These are phyloP conservation scores for Lamellibrachia columna DNA, from an alignment of 2,888 invertebrate species.

Conservation along the genomic window DNA sequence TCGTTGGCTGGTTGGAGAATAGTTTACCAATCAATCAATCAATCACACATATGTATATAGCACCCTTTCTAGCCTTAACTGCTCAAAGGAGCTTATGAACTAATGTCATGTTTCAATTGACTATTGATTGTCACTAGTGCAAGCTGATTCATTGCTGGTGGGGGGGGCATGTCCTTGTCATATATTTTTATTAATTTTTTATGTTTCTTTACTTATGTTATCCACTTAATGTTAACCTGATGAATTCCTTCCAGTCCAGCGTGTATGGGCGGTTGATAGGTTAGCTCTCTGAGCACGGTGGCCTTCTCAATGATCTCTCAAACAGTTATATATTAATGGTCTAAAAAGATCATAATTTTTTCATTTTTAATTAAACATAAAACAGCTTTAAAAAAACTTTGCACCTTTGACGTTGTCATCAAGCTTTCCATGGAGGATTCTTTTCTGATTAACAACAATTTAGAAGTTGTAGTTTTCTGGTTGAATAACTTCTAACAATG, in stretches of 20 bases:
- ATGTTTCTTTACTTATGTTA: background rate
- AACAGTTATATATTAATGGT: background rate
- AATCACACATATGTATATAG: no score
- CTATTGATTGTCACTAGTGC: background rate
- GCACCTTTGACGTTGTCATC: background rate
- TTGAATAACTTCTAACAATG: background rate
- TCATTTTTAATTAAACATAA: background rate
- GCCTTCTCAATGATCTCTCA: background rate
- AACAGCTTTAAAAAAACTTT: background rate
- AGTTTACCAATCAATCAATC: background rate
- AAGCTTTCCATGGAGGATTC: background rate
- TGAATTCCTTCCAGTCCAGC: no score
- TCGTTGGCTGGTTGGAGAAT: background rate
- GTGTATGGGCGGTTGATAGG: no score
- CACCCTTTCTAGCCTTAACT: no score
- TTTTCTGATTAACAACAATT: background rate
- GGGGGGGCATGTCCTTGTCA: background rate
- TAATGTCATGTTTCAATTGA: background rate
- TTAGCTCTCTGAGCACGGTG: no score
- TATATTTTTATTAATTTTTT: background rate
- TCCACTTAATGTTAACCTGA: no score
- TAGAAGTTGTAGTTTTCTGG: background rate
- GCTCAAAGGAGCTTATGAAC: background rate
- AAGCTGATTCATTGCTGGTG: background rate
- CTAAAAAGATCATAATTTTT: background rate